A percentile compares a stretch with the other conserved stretches of the same genome.
phyloP scores from a whole-genome alignment of 2,888 invertebrate genomes.

The Lacanobia oleracea region DNA sequence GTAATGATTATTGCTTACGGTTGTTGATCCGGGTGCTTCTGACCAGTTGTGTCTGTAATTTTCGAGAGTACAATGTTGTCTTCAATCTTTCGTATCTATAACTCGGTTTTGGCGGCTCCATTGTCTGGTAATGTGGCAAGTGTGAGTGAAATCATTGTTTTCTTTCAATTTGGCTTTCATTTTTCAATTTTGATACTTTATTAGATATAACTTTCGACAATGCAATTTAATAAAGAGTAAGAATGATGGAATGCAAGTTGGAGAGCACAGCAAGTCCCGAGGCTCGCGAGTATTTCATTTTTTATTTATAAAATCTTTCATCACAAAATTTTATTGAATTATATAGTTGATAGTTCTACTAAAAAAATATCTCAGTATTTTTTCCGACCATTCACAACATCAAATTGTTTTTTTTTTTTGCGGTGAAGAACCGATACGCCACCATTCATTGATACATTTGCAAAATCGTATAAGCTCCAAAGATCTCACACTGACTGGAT shows the following conservation, averaged over 20 bases:
- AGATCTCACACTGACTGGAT: conserved; percentile 25
- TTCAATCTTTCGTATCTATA: conserved; percentile 54
- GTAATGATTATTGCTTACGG: conserved; percentile 89
- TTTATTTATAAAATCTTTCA: neutral
- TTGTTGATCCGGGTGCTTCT: conserved; percentile 83
- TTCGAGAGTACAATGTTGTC: conserved; percentile 66
- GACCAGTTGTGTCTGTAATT: conserved; percentile 78
- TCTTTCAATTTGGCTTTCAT: neutral
- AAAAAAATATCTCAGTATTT: neutral
- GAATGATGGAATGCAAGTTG: neutral
- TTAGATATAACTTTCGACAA: neutral
- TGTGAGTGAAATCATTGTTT: conserved; percentile 12
- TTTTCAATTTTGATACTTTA: neutral
- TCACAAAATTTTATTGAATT: neutral
- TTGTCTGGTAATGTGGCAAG: conserved; percentile 44
- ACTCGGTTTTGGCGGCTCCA: conserved; percentile 24
- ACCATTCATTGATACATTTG: conserved; percentile 35
- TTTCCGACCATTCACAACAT: neutral
- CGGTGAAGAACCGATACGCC: conserved; percentile 1
- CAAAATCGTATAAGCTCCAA: conserved; percentile 10
- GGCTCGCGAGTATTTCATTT: no score
- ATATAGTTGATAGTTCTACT: neutral
- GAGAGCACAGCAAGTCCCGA: neutral
- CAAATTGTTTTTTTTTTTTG: conserved; percentile 8
- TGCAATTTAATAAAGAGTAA: neutral